Base-by-base conservation (phyloP, 2,797 vertebrate species). In the Denticeps clupeoides region DNA sequence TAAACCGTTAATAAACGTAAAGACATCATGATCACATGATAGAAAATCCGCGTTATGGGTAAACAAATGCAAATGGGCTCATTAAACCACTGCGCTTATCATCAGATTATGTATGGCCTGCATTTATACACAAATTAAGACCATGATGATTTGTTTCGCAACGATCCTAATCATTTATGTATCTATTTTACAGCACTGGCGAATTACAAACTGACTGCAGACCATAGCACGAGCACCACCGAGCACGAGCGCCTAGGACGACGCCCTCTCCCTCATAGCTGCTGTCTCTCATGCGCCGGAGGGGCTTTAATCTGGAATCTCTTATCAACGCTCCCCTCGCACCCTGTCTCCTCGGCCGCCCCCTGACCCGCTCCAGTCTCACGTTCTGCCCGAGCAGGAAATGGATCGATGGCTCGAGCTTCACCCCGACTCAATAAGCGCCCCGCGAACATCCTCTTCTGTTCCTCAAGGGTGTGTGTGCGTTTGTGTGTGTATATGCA, bases 321-420 rank as follows among this genome's bases (percentile, higher is more conserved):
- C 29, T 12, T 13, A 32, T 13, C n/a, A 6, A 9, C 8, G 11
- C 4, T 29, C 27, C 10, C 11, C 5, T 8, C 21, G 7, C 52
- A 63, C 65, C 69, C 71, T 67, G 63, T 70, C 6, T 29, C 18
- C 12, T 5, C 31, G 29, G 4, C n/a, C 5, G 19, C 47, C 8
- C 42, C 33, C 42, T 50, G 74, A 78, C 74, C 73, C 60, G 63
- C 54, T 59, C 60, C 60, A 69, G 66, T 75, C 77, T 78, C 72
- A 71, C 70, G 63, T 81, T 78, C 69, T 63, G 69, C 62, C 72
- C 75, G 59, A 75, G 72, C 70, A 60, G 60, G 27, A 61, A 49
- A 79, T 74, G 72, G 63, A 83, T 82, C 66, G 59, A 79, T 75
- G 67, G 70, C 76, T 80, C 74, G 66, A 70, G 69, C 75, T 80